Evolutionary conservation across 2,797 vertebrate species (phyloP).

Genomic region (Otus scops): DNA sequence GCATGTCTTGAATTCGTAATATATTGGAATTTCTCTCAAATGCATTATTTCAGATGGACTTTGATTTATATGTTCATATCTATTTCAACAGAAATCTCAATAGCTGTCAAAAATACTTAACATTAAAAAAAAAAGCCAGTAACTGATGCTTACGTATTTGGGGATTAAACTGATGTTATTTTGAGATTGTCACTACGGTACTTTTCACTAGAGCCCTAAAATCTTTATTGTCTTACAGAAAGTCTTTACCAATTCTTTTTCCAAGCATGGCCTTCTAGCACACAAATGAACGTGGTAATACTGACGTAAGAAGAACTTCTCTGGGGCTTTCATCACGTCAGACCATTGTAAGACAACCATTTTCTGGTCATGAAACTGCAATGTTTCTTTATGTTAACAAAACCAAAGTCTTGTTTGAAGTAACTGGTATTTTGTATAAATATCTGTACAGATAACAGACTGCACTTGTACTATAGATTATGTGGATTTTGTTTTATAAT

Average conservation of each 20-base stretch:
- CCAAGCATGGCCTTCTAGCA: not conserved
- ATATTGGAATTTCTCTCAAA: not conserved
- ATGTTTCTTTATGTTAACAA: slow-evolving; percentile 10
- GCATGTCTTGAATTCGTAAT: not conserved
- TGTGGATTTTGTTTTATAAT: slow-evolving; percentile 69
- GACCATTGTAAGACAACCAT: not conserved
- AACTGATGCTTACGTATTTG: not conserved
- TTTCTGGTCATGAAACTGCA: not conserved
- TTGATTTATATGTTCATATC: not conserved
- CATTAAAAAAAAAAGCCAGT: not conserved
- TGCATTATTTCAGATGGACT: not conserved
- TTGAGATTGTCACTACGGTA: not conserved
- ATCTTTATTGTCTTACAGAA: not conserved
- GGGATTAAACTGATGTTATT: not conserved
- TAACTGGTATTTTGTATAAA: slow-evolving; percentile 58
- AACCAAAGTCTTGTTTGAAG: slow-evolving; percentile 57
- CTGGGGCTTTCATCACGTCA: not conserved
- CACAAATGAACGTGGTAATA: not conserved
- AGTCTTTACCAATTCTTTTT: not conserved
- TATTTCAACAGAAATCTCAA: not conserved
- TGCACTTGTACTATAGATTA: slow-evolving; percentile 60
- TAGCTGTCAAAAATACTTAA: not conserved
- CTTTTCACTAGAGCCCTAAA: not conserved
- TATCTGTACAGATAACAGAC: slow-evolving; percentile 62
- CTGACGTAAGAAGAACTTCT: not conserved